Evolutionary conservation across 2,113 vertebrate genomes (phyloP).

Genomic region (Lophochroa leadbeateri): DNA sequence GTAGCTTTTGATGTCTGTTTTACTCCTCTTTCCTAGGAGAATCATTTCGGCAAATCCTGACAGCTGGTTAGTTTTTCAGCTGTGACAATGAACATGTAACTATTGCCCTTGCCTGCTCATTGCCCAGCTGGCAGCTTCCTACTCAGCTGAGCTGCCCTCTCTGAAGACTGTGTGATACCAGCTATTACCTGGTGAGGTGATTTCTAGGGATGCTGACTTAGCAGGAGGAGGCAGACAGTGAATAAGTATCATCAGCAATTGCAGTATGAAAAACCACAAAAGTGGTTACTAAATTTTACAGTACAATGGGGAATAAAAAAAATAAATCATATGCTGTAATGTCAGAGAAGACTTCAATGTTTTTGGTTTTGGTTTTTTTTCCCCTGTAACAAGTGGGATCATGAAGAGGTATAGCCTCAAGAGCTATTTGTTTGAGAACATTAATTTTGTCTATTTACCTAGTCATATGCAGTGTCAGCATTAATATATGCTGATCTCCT

Average conservation of each 20-base stretch:
- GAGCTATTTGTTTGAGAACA: not conserved
- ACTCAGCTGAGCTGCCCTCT: not conserved
- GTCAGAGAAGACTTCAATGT: not conserved
- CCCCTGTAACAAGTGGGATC: not conserved
- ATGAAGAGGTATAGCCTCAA: not conserved
- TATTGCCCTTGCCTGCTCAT: not conserved
- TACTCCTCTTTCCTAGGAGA: not conserved
- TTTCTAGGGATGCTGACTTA: not conserved
- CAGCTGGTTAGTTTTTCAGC: conserved; percentile 1
- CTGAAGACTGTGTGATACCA: not conserved
- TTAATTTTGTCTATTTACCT: conserved; percentile 10
- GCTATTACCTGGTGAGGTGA: not conserved
- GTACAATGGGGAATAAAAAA: not conserved
- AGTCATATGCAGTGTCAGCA: not conserved
- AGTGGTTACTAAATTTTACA: not conserved
- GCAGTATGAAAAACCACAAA: not conserved
- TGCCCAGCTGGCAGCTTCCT: not conserved
- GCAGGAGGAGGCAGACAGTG: not conserved
- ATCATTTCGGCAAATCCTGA: not conserved
- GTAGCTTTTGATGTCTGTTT: not conserved
- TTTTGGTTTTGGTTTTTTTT: not conserved
- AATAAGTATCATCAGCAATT: not conserved
- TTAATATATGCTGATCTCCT: not conserved
- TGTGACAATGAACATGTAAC: not conserved
- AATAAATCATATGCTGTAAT: not conserved